Evolutionary conservation across 2,888 invertebrate genomes (phyloP).

Genomic region (Machimus rusticus): DNA sequence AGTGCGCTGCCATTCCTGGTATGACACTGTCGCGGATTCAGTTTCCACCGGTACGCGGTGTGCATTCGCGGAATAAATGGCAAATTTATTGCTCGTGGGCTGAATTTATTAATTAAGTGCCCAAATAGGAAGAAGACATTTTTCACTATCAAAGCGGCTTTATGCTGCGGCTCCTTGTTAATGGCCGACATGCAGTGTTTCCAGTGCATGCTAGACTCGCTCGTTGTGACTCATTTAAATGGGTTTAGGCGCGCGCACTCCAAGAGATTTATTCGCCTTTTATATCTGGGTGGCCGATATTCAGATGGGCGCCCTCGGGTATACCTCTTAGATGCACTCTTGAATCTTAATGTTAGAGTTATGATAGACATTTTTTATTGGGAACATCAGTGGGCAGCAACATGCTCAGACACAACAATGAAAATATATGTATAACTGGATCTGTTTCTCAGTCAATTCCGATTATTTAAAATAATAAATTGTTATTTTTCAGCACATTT

Average conservation of each 20-base stretch:
- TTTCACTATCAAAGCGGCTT: conserved; percentile 22
- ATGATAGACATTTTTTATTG: not conserved
- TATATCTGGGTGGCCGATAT: conserved; percentile 15
- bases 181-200: not conserved
- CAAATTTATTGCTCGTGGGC: conserved; percentile 24
- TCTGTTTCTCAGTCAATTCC: too few relatives aligned
- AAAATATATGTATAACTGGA: too few relatives aligned
- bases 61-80: conserved; percentile 8
- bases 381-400: not conserved
- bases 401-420: not conserved
- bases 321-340: not conserved
- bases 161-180: not conserved
- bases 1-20: not conserved
- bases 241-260: not conserved
- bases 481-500: too few relatives aligned
- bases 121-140: conserved; percentile 27
- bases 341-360: not conserved
- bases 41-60: not conserved
- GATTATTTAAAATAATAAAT: too few relatives aligned
- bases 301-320: not conserved
- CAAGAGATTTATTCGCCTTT: not conserved
- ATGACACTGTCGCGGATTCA: not conserved
- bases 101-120: conserved; percentile 31
- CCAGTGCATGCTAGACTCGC: not conserved
- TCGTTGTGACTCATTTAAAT: not conserved